Percentiles rank a stretch among this genome's conserved stretches.
These are phyloP conservation scores for Podabrus alpinus DNA, from an alignment of 2,888 invertebrate genomes.

Conservation along the genomic window DNA sequence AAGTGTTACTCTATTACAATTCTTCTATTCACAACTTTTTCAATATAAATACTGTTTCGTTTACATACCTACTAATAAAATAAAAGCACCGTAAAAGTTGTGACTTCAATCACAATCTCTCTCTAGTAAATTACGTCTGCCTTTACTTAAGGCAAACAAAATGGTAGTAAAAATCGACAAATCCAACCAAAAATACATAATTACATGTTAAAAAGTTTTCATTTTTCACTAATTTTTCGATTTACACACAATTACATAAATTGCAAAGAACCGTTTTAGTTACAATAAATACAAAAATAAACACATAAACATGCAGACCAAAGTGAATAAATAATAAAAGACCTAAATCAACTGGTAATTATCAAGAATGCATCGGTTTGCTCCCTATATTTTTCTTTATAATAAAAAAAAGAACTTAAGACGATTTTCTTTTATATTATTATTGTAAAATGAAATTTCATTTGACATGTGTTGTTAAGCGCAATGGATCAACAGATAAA, in stretches of 20 bases:
- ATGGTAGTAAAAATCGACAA: background rate
- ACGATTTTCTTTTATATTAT: background rate
- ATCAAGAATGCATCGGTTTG: background rate
- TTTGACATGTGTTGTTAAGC: background rate
- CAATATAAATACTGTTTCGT: background rate
- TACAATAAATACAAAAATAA: background rate
- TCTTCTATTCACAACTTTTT: background rate
- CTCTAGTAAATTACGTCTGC: background rate
- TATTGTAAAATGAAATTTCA: background rate
- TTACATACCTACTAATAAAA: background rate
- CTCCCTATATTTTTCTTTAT: background rate
- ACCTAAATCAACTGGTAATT: background rate
- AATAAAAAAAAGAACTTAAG: slow-evolving; percentile 6
- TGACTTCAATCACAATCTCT: background rate
- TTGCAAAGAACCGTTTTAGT: background rate
- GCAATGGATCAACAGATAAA: slow-evolving; percentile 6
- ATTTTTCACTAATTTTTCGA: background rate
- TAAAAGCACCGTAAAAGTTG: background rate
- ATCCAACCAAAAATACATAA: background rate
- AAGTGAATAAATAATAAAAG: background rate
- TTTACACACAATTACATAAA: background rate
- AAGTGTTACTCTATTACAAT: background rate
- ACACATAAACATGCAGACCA: background rate
- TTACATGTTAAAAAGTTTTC: background rate
- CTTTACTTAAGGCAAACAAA: background rate